Evolutionary conservation across 2,113 vertebrate species (phyloP).

Genomic region (Elgaria multicarinata): DNA sequence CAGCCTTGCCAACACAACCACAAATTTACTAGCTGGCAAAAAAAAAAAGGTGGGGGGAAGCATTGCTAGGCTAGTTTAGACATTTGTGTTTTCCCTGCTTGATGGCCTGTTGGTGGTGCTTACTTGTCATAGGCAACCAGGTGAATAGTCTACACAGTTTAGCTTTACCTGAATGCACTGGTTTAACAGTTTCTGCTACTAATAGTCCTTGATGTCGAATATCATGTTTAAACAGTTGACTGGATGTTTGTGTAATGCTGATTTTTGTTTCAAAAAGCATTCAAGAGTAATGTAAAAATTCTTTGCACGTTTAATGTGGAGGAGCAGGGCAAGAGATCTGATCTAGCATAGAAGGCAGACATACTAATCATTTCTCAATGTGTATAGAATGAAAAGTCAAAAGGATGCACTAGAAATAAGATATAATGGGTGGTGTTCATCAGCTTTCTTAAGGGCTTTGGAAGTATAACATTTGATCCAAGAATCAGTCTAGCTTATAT

Average conservation of each 20-base stretch:
- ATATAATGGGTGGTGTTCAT: not conserved
- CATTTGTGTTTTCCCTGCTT: not conserved
- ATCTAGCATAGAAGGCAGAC: not conserved
- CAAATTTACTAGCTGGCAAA: not conserved
- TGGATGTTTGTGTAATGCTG: not conserved
- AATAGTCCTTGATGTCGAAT: slow-evolving; percentile 29
- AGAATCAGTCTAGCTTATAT: not conserved
- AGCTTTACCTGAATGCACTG: slow-evolving; percentile 30
- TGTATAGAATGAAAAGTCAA: not conserved
- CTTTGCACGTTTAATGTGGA: slow-evolving; percentile 26
- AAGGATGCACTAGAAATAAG: not conserved
- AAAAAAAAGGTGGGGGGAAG: not conserved
- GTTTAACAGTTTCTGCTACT: not conserved
- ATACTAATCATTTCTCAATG: slow-evolving; percentile 8
- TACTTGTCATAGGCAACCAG: not conserved
- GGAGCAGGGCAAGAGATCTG: slow-evolving; percentile 22
- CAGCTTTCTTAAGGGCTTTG: not conserved
- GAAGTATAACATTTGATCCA: slow-evolving; percentile 32
- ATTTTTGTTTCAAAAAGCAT: not conserved
- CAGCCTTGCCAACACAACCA: not conserved
- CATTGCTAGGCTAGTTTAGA: not conserved
- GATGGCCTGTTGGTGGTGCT: not conserved
- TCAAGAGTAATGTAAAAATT: slow-evolving; percentile 10
- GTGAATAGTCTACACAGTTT: not conserved
- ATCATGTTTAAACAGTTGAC: slow-evolving; percentile 17